Conservation (phyloP, 2,888 invertebrate genomes). For the Drosophila nr. medialis region DNA sequence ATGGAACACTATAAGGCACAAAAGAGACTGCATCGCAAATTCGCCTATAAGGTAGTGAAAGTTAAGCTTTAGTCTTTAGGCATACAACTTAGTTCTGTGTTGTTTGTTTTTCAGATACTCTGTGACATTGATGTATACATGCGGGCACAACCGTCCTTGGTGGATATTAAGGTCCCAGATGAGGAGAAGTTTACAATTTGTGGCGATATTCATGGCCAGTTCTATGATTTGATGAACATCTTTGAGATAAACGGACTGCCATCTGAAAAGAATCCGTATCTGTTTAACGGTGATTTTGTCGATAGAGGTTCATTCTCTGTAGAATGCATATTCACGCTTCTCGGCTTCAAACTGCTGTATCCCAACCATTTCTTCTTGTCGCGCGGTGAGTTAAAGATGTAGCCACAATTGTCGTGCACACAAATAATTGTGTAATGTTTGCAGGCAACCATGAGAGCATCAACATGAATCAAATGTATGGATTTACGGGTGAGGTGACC, state of each 20-base stretch:
- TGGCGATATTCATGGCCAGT: constrained; percentile 99
- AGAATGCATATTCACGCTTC: constrained; percentile 98
- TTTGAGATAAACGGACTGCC: constrained; percentile 98
- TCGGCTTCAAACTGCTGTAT: constrained; percentile 97
- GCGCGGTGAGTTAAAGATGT: constrained; percentile 89
- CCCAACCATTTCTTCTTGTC: constrained; percentile 99
- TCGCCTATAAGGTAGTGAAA: constrained; percentile 94
- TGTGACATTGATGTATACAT: constrained; percentile 95
- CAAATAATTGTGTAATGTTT: neutral
- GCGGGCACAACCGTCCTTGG: constrained; percentile 93
- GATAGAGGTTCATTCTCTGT: constrained; percentile 99
- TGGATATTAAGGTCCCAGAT: constrained; percentile 94
- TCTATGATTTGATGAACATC: constrained; percentile 98
- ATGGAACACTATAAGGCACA: constrained; percentile 96
- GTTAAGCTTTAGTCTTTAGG: neutral
- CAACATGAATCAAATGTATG: constrained; percentile 99
- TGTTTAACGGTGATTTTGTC: constrained; percentile 99
- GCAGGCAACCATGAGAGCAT: constrained; percentile 99
- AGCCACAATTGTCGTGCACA: neutral
- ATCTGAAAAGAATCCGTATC: constrained; percentile 96
- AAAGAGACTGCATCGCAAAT: constrained; percentile 97
- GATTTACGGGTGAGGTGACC: constrained; percentile 99
- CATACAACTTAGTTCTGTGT: neutral
- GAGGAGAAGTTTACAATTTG: constrained; percentile 98
- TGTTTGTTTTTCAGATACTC: constrained; percentile 89